Evolutionary conservation across 2,797 vertebrate genomes (phyloP).

Genomic region (Adelosebastes latens): DNA sequence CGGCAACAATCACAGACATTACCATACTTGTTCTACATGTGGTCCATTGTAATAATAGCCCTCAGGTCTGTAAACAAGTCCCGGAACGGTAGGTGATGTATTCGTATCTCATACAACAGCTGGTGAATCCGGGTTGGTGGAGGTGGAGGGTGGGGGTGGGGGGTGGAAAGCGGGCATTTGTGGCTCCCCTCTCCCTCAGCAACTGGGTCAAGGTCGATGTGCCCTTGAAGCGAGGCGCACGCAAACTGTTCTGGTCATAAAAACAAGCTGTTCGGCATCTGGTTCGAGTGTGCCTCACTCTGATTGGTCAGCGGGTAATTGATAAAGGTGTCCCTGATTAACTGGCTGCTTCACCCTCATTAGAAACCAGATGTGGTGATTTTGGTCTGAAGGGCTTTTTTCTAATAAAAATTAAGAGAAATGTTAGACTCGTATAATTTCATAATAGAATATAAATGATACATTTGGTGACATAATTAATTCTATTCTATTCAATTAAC

Average conservation of each 20-base stretch:
- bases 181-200: constrained; percentile 36
- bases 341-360: constrained; percentile 37
- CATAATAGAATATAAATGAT: constrained; percentile 3
- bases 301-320: constrained; percentile 70
- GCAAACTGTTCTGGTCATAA: constrained; percentile 51
- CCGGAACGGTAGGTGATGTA: constrained; percentile 53
- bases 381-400: constrained; percentile 26
- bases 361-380: constrained; percentile 56
- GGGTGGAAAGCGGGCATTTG: not conserved
- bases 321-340: constrained; percentile 62
- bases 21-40: constrained; percentile 39
- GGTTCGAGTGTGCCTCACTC: constrained; percentile 22
- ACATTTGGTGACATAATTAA: not conserved
- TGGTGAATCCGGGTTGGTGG: constrained; percentile 45
- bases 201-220: constrained; percentile 76
- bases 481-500: constrained; percentile 8
- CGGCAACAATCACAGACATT: constrained; percentile 1
- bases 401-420: constrained; percentile 8
- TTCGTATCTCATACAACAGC: constrained; percentile 63
- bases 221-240: constrained; percentile 47
- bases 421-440: constrained; percentile 2
- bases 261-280: constrained; percentile 65
- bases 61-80: constrained; percentile 63
- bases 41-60: constrained; percentile 51
- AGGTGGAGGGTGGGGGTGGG: too few relatives aligned